Evolutionary conservation across 2,888 invertebrate species (phyloP), one percentile per base, ranked within the genome.

Genomic region (Rhimphoctona megacephalus): DNA sequence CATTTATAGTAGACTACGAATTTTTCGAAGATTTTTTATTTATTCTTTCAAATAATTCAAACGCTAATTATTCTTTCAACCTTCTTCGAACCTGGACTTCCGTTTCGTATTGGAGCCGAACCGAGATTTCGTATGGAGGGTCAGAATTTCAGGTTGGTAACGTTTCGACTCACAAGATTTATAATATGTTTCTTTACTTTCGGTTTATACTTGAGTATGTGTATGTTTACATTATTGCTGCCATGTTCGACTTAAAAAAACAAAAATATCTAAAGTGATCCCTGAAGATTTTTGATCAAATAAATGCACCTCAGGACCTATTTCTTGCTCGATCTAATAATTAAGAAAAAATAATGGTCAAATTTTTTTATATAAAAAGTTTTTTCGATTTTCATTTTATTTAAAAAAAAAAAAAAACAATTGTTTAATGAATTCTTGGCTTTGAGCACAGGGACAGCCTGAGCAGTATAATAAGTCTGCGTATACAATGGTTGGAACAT

Each of bases 381-480:
- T 61, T 6, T 61, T 30, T 30, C 17, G 5, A 57, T 57, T 57
- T 57, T 25, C 9, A 54, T 25, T 25, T 25, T 14, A 25, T 2
- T n/a, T 5, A 1, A 9, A 5, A n/a, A 57, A 11, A 57, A 54
- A 9, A 22, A 54, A 25, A 57, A 57, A 8, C 25, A 57, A 57
- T 57, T 25, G 6, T 14, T 57, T 17, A 17, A 61, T 61, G 11
- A 30, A 30, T 61, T 30, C 2, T 61, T 61, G 77, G 72, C 52
- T 78, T 78, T 78, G 77, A 70, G 70, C 72, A 66, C 52, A 72
- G 73, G 81, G 83, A 83, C 78, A 78, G 78, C 72, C 78, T 66
- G 72, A 72, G 66, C 83, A 64, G 69, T 72, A 83, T 43, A 78
- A 73, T 72, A 54, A 64, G 7, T 70, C 39, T 43, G 61, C 46